Conservation (phyloP, 2,888 invertebrate species). For the Thecophora atra region DNA sequence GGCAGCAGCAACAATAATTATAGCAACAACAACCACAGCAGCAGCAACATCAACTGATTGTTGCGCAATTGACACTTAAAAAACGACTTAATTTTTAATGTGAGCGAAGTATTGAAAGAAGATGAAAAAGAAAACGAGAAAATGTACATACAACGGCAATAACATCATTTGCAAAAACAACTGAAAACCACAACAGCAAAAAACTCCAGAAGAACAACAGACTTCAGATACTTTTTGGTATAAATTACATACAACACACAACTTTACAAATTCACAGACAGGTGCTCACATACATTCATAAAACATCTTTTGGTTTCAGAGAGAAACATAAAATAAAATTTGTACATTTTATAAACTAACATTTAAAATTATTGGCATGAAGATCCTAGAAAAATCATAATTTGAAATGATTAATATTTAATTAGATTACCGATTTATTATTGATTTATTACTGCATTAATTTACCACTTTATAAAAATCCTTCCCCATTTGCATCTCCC, state of each 20-base stretch:
- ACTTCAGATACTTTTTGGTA: too few relatives aligned
- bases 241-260: not conserved
- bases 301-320: too few relatives aligned
- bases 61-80: slow-evolving; percentile 54
- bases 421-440: too few relatives aligned
- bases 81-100: slow-evolving; percentile 20
- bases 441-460: too few relatives aligned
- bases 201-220: too few relatives aligned
- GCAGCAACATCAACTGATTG: slow-evolving; percentile 44
- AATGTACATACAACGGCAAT: slow-evolving; percentile 39
- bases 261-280: not conserved
- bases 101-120: slow-evolving; percentile 25
- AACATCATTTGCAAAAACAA: slow-evolving; percentile 38
- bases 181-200: slow-evolving; percentile 15
- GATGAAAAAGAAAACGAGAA: slow-evolving; percentile 26
- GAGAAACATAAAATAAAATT: not conserved
- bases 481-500: too few relatives aligned
- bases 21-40: slow-evolving; percentile 28
- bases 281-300: not conserved
- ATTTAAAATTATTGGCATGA: too few relatives aligned
- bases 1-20: slow-evolving; percentile 22
- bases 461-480: too few relatives aligned
- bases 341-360: not conserved
- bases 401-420: too few relatives aligned
- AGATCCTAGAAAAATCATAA: too few relatives aligned